Base-by-base conservation (phyloP, 2,888 invertebrate species). In the Orthosia incerta region DNA sequence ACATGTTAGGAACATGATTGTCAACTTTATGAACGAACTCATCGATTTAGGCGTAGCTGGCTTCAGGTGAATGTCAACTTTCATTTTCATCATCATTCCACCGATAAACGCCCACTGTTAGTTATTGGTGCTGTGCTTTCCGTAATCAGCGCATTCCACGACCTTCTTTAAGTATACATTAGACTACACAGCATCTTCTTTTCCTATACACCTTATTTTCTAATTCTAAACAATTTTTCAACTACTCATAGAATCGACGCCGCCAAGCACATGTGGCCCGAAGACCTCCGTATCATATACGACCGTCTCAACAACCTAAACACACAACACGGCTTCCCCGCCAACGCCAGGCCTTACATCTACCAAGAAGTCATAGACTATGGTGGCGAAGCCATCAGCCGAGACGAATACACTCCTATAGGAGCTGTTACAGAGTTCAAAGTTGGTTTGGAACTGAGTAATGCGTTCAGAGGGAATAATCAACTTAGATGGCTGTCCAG, bases 231-330 rank as follows among this genome's bases (percentile, higher is more conserved):
- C 13, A 50, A 3, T 45, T 16, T 46, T 4, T 23, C 13, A 23
- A 15, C 13, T 15, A 53, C n/a, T 16, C 16, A 5, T 76, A 97
- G 98, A 82, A 97, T 98, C 51, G 98, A 98, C 89, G 98, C 98
- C 53, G 98, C 98, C 0, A 98, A 98, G 87, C 98, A 98, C 91
- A 98, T 98, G 98, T 97, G 97, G 97, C 98, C 99, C 0, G 91
- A 93, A 60, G 98, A 99, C 89, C 93, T 99, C 18, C 86, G 95
- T 77, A 90, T 94, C 3, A 98, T 99, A 74, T 97, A 97, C 88
- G 93, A 95, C 2, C 94, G 97, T 56, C 89, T 97, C 0, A 95
- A 97, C n/a, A 93, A 97, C 89, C 91, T 98, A 9, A 97, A 97
- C 86, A 97, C 96, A 0, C 88, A 91, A 0, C 97, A 97, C 73